Conservation (phyloP, 2,888 invertebrate genomes). For the Allygus modestus region DNA sequence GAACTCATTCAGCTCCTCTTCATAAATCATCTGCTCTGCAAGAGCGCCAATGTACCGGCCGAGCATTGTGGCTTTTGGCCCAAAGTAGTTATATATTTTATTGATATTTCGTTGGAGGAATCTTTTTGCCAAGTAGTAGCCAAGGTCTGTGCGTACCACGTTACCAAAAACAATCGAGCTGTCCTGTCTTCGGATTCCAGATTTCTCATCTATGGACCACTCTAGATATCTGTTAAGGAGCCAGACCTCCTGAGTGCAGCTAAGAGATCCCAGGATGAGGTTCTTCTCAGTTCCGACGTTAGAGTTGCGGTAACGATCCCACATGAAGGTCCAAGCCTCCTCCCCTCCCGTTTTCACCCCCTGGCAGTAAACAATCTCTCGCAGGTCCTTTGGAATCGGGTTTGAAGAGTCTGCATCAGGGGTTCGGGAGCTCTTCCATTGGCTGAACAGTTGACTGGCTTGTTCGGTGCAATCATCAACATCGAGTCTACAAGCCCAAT, state of each 20-base stretch:
- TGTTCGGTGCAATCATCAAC: constrained; percentile 81
- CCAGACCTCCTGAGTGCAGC: constrained; percentile 91
- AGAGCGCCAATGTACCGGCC: constrained; percentile 75
- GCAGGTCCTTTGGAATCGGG: constrained; percentile 85
- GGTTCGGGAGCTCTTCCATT: constrained; percentile 77
- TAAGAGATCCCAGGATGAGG: constrained; percentile 85
- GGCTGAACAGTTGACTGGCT: constrained; percentile 79
- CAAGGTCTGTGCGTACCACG: constrained; percentile 80
- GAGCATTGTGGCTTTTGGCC: constrained; percentile 75
- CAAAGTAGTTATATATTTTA: constrained; percentile 79
- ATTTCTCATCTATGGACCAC: constrained; percentile 80
- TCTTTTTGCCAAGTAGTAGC: constrained; percentile 84
- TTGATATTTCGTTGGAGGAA: constrained; percentile 83
- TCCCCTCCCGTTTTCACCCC: constrained; percentile 90
- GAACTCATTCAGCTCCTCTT: constrained; percentile 76
- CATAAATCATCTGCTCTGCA: constrained; percentile 76
- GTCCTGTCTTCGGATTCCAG: constrained; percentile 85
- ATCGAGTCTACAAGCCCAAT: constrained; percentile 82
- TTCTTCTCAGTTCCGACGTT: constrained; percentile 91
- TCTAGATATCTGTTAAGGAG: constrained; percentile 85
- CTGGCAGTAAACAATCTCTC: constrained; percentile 88
- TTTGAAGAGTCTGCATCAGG: constrained; percentile 79
- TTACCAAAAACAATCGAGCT: constrained; percentile 79
- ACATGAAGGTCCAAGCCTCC: constrained; percentile 93
- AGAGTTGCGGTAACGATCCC: constrained; percentile 85